Conservation (phyloP, 2,797 vertebrate genomes). For the Vultur gryphus region DNA sequence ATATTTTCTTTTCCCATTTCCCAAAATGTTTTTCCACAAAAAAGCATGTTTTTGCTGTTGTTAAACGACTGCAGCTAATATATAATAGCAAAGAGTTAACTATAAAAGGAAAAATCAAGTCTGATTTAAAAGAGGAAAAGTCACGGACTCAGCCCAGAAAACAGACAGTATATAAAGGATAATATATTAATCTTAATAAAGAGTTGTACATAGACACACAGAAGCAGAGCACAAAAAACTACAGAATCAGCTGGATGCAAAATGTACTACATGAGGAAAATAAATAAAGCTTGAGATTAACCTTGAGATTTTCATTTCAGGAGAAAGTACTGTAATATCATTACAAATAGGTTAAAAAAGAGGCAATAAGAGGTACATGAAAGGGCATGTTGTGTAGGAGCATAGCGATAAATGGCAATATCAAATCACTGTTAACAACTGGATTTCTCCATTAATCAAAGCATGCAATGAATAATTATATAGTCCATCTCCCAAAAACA, state of each 20-base stretch:
- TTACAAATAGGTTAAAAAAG: not conserved
- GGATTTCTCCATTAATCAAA: not conserved
- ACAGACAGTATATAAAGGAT: not conserved
- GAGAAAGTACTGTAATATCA: not conserved
- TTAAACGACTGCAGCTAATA: not conserved
- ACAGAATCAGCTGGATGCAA: not conserved
- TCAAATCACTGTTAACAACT: not conserved
- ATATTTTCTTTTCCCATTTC: not conserved
- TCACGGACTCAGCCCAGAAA: not conserved
- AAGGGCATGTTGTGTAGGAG: not conserved
- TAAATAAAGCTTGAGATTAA: not conserved
- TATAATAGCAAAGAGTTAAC: not conserved
- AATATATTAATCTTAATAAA: not conserved
- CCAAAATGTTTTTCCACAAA: not conserved
- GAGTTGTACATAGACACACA: not conserved
- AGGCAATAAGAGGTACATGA: not conserved
- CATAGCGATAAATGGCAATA: not conserved
- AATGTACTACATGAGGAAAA: not conserved
- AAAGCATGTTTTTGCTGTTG: not conserved
- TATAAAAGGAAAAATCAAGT: not conserved
- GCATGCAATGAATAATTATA: not conserved
- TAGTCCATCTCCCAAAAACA: not conserved
- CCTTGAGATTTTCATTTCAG: not conserved
- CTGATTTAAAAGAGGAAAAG: not conserved
- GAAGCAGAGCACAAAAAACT: not conserved